Evolutionary conservation across 2,888 invertebrate species (phyloP).

Genomic region (Eristalis tenax): DNA sequence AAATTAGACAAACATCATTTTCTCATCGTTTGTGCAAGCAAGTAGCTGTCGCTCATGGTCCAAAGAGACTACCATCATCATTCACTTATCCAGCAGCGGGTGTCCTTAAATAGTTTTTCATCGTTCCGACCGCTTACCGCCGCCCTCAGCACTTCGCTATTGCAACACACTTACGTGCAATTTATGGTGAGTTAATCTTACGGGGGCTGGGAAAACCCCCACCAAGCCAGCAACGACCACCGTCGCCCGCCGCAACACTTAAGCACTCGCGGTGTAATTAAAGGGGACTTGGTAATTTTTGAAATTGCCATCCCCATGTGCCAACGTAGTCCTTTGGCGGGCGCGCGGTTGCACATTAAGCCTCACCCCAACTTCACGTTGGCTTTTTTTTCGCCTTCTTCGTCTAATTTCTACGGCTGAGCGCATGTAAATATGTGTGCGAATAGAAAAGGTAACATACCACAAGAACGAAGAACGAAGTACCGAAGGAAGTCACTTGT

Average conservation of each 20-base stretch:
- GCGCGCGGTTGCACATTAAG: not conserved
- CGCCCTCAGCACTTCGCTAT: constrained; percentile 1
- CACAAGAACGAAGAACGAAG: not conserved
- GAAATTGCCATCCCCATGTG: constrained; percentile 44
- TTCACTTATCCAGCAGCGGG: not conserved
- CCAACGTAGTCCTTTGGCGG: not conserved
- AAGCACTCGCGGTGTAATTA: constrained; percentile 53
- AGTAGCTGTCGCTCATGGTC: constrained; percentile 21
- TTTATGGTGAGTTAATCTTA: constrained; percentile 59
- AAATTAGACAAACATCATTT: constrained; percentile 50
- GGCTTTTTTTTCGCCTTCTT: not conserved
- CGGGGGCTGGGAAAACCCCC: not conserved
- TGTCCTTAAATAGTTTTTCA: constrained; percentile 5
- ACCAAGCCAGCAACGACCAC: not conserved
- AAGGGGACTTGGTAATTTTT: constrained; percentile 64
- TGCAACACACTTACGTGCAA: constrained; percentile 29
- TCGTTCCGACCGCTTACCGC: not conserved
- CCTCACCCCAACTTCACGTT: not conserved
- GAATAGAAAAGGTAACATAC: constrained; percentile 1
- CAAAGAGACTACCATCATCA: not conserved
- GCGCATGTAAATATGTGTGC: not conserved
- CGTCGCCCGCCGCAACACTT: constrained; percentile 28
- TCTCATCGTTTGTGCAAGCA: constrained; percentile 32
- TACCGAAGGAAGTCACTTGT: constrained; percentile 60
- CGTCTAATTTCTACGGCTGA: constrained; percentile 1